Evolutionary conservation across 2,888 invertebrate species (phyloP).

Genomic region (Sabellastarte sp.): DNA sequence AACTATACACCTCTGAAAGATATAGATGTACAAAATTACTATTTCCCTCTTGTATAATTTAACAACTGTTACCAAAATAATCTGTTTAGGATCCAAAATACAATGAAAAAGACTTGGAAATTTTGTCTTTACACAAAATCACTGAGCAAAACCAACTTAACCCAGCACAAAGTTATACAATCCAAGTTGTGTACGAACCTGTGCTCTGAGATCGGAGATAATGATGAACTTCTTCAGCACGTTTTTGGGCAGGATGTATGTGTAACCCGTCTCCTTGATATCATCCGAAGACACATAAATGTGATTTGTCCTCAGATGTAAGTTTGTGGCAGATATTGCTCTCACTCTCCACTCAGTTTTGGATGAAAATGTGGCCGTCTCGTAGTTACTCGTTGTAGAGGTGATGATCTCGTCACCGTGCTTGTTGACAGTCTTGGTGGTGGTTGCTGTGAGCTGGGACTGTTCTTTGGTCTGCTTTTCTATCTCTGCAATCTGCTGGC

Average conservation of each 20-base stretch:
- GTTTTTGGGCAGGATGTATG: slow-evolving; percentile 81
- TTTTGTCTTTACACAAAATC: too few species aligned
- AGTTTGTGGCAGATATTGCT: slow-evolving; percentile 96
- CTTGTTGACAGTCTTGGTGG: slow-evolving; percentile 97
- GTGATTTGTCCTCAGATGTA: slow-evolving; percentile 96
- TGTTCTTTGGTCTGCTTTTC: slow-evolving; percentile 99
- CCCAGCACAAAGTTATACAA: too few species aligned
- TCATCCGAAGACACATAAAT: slow-evolving; percentile 99
- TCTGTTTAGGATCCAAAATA: too few species aligned
- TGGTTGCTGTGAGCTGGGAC: slow-evolving; percentile 92
- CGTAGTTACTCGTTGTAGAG: slow-evolving; percentile 97
- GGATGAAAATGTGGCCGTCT: slow-evolving; percentile 93
- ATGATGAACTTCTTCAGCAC: slow-evolving; percentile 98
- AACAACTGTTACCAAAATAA: too few species aligned
- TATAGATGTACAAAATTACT: too few species aligned
- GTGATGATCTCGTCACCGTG: slow-evolving; percentile 99
- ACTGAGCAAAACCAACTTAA: too few species aligned
- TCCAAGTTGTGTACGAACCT: too few species aligned
- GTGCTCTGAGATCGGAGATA: slow-evolving; percentile 94
- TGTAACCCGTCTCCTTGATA: slow-evolving; percentile 98
- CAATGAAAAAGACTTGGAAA: too few species aligned
- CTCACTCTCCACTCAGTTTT: slow-evolving; percentile 98
- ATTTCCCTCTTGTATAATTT: too few species aligned
- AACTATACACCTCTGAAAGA: too few species aligned
- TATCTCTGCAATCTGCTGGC: slow-evolving; percentile 99